Conservation (phyloP, 64 coral and sea anemone species). For the Cladopsammia gracilis region DNA sequence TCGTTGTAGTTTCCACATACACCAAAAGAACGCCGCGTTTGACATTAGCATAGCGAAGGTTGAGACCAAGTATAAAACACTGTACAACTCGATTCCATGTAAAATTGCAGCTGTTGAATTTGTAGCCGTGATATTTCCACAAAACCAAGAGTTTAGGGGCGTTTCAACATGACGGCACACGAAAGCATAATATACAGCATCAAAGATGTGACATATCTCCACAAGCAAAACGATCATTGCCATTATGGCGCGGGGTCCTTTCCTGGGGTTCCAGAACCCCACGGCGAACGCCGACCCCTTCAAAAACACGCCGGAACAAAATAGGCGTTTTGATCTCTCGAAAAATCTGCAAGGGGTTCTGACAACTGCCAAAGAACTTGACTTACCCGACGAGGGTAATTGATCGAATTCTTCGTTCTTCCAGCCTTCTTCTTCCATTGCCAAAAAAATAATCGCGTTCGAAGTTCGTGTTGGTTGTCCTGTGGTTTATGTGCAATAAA, state of each 20-base stretch:
- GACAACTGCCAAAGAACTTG: not conserved
- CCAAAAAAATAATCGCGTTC: too few species aligned
- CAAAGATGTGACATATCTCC: slow-evolving; percentile 59
- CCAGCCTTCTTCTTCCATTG: not conserved
- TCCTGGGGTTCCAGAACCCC: slow-evolving; percentile 45
- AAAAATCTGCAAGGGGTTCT: not conserved
- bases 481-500: too few species aligned
- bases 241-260: slow-evolving; percentile 60
- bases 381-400: not conserved
- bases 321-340: not conserved
- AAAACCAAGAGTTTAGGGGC: slow-evolving; percentile 49
- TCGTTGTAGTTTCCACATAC: slow-evolving; percentile 19
- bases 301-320: slow-evolving; percentile 48
- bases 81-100: slow-evolving; percentile 15
- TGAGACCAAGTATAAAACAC: slow-evolving; percentile 35
- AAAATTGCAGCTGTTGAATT: slow-evolving; percentile 27
- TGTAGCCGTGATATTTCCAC: slow-evolving; percentile 8
- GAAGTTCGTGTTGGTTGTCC: too few species aligned
- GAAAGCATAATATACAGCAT: slow-evolving; percentile 47
- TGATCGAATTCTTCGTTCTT: slow-evolving; percentile 9
- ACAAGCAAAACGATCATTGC: slow-evolving; percentile 49
- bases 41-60: slow-evolving; percentile 46
- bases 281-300: slow-evolving; percentile 26
- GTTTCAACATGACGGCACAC: slow-evolving; percentile 46
- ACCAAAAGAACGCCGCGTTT: slow-evolving; percentile 59